phyloP scores from a whole-genome alignment of 2,797 vertebrate species.

The Argentina silus region DNA sequence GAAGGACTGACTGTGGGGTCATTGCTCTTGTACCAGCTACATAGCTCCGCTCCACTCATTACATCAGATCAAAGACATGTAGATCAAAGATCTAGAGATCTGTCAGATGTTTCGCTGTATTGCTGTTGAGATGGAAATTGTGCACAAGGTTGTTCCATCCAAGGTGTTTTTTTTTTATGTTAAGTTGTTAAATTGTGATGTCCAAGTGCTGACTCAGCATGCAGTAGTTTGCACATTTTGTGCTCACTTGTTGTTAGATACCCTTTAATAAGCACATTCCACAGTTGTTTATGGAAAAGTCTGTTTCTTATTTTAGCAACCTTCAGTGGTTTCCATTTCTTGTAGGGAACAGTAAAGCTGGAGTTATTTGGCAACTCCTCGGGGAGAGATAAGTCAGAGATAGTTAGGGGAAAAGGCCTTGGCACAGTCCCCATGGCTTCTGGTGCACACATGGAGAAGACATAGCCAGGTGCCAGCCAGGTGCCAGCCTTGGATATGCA shows the following conservation, averaged over 20 bases:
- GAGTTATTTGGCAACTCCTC: not conserved
- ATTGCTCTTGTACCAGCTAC: not conserved
- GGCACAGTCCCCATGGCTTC: slow-evolving; percentile 6
- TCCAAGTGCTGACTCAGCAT: no score
- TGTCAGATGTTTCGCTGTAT: slow-evolving; percentile 4
- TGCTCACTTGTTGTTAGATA: not conserved
- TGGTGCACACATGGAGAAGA: not conserved
- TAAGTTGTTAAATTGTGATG: not conserved
- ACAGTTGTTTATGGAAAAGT: not conserved
- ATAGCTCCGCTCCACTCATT: no score
- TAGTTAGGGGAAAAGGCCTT: not conserved
- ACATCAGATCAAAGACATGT: not conserved
- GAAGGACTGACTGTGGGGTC: not conserved
- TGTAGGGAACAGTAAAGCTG: not conserved
- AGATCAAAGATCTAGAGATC: not conserved
- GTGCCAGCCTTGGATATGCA: not conserved
- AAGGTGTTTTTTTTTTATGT: not conserved
- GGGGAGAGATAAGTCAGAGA: not conserved
- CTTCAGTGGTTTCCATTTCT: not conserved
- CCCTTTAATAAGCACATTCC: not conserved
- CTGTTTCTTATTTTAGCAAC: not conserved
- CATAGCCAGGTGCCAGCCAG: not conserved
- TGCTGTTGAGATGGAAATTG: not conserved
- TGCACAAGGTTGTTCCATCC: not conserved
- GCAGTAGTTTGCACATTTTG: not conserved